These are phyloP conservation scores for Cyprinodon diabolis DNA, from an alignment of 2,797 vertebrate species.

Conservation along the genomic window DNA sequence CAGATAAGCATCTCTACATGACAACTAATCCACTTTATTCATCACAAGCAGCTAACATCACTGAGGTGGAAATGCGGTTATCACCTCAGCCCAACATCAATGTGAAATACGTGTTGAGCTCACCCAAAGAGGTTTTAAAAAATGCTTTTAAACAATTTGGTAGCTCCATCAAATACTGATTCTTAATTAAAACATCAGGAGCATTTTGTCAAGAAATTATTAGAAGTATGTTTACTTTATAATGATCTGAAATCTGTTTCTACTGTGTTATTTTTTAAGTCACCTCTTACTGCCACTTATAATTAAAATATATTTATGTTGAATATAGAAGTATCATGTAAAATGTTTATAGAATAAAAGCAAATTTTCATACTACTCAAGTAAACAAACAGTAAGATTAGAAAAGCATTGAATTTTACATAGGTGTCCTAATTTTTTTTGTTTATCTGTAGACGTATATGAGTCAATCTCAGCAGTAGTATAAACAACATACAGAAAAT, in stretches of 20 bases:
- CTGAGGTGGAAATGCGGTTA: background rate
- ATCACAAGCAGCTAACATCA: background rate
- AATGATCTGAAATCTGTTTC: background rate
- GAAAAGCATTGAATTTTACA: background rate
- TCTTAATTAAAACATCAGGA: background rate
- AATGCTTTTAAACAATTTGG: background rate
- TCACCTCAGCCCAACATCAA: background rate
- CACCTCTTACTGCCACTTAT: background rate
- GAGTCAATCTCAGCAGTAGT: slow-evolving; percentile 31
- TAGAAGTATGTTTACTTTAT: background rate
- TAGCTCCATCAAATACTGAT: background rate
- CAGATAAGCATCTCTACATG: background rate
- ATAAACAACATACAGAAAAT: slow-evolving; percentile 19
- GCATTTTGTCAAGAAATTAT: background rate
- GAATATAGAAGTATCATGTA: background rate
- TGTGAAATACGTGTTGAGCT: background rate
- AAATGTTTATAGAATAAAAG: background rate
- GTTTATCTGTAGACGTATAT: background rate
- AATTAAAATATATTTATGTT: background rate
- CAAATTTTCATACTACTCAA: background rate
- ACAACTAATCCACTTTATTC: background rate
- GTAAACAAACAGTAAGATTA: background rate
- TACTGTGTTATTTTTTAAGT: background rate
- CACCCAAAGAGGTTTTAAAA: background rate
- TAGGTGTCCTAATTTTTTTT: background rate